Conservation (phyloP, 1,140 invertebrate species). For the Protaetia brevitarsis region DNA sequence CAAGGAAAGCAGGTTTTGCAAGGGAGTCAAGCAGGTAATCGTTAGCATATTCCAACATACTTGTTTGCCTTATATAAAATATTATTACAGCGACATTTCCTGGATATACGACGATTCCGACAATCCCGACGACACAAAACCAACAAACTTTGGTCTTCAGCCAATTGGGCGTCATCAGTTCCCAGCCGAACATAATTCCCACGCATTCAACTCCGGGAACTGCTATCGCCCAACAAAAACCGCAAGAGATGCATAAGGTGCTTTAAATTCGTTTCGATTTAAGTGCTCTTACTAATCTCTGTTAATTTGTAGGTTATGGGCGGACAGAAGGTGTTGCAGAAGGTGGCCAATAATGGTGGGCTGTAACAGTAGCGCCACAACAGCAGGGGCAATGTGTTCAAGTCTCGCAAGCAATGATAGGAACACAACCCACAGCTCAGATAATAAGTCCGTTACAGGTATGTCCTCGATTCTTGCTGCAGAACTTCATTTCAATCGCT, state of each 20-base stretch:
- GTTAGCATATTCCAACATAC: background rate
- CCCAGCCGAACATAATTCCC: slow-evolving; percentile 63
- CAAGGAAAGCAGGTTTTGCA: slow-evolving; percentile 66
- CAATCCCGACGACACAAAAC: slow-evolving; percentile 71
- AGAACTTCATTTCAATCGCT: too few relatives aligned
- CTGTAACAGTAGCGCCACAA: slow-evolving; percentile 48
- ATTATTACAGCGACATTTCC: slow-evolving; percentile 56
- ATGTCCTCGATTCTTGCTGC: slow-evolving; percentile 27
- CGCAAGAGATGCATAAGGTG: slow-evolving; percentile 45
- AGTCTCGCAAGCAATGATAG: slow-evolving; percentile 61
- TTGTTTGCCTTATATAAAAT: background rate
- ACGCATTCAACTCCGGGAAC: slow-evolving; percentile 48
- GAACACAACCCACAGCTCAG: slow-evolving; percentile 59
- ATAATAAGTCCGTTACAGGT: slow-evolving; percentile 64
- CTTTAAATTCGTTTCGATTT: background rate
- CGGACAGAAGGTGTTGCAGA: slow-evolving; percentile 57
- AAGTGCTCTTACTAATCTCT: background rate
- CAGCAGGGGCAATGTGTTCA: slow-evolving; percentile 62
- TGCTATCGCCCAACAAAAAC: slow-evolving; percentile 51
- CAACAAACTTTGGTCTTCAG: slow-evolving; percentile 78
- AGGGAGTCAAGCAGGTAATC: slow-evolving; percentile 55
- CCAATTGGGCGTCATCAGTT: slow-evolving; percentile 70
- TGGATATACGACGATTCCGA: slow-evolving; percentile 69
- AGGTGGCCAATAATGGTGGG: slow-evolving; percentile 50
- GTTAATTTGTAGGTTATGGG: slow-evolving; percentile 46